Evolutionary conservation across 2,113 vertebrate species (phyloP).

Genomic region (Cynoglossus semilaevis): DNA sequence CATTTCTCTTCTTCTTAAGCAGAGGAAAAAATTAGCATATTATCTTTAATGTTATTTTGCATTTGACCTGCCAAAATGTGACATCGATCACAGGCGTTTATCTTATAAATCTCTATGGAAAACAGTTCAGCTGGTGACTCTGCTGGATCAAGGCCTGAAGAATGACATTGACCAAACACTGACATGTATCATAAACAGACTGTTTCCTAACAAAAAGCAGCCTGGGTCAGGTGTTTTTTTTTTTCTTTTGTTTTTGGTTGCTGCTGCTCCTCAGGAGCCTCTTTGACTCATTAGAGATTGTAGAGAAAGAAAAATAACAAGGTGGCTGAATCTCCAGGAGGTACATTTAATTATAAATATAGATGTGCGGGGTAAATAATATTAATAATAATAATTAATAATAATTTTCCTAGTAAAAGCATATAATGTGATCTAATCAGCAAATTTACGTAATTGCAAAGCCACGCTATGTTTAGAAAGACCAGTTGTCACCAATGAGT

Average conservation of each 20-base stretch:
- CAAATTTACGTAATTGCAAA: no score
- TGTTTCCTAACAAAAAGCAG: slow-evolving; percentile 38
- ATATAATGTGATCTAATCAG: no score
- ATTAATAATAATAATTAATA: no score
- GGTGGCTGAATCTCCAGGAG: not conserved
- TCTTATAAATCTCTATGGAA: slow-evolving; percentile 37
- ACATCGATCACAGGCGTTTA: slow-evolving; percentile 9
- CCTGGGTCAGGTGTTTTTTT: not conserved
- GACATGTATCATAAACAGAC: slow-evolving; percentile 22
- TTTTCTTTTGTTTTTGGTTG: slow-evolving; percentile 14
- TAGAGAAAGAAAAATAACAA: slow-evolving; percentile 8
- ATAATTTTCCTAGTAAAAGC: no score
- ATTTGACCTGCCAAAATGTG: slow-evolving; percentile 11
- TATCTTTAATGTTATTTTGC: no score
- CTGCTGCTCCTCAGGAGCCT: slow-evolving; percentile 21
- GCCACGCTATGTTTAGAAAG: no score
- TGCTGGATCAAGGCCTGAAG: slow-evolving; percentile 39
- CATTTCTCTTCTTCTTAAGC: no score
- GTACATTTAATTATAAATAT: no score
- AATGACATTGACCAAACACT: slow-evolving; percentile 24
- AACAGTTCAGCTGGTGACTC: slow-evolving; percentile 30
- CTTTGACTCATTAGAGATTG: slow-evolving; percentile 21
- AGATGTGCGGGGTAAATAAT: no score
- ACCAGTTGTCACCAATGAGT: no score
- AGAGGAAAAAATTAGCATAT: no score